Evolutionary conservation across 2,888 invertebrate genomes (phyloP).

Genomic region (Phalangium opilio): DNA sequence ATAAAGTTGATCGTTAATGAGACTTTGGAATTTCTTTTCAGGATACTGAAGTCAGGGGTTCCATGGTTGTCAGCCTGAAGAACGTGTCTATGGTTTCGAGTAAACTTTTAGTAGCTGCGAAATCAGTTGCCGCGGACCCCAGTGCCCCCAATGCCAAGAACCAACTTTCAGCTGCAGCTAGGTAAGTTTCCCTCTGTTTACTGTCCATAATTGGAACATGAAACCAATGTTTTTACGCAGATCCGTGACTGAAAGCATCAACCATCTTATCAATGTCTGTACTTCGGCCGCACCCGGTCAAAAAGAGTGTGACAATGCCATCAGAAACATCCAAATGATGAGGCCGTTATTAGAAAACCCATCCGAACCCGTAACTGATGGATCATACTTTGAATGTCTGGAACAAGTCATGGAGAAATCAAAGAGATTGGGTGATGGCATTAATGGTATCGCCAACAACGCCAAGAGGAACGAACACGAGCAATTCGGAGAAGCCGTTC

Average conservation of each 20-base stretch:
- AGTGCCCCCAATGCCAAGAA: slow-evolving; percentile 79
- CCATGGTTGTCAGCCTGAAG: slow-evolving; percentile 72
- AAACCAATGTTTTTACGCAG: slow-evolving; percentile 29
- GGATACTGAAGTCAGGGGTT: slow-evolving; percentile 55
- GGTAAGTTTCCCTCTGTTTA: slow-evolving; percentile 27
- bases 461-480: slow-evolving; percentile 75
- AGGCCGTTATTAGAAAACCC: slow-evolving; percentile 68
- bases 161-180: slow-evolving; percentile 67
- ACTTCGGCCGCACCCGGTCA: slow-evolving; percentile 86
- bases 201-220: background rate
- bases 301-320: slow-evolving; percentile 90
- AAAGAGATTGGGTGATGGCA: slow-evolving; percentile 49
- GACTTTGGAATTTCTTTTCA: too few relatives aligned
- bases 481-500: slow-evolving; percentile 66
- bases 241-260: slow-evolving; percentile 82
- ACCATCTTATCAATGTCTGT: slow-evolving; percentile 69
- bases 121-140: slow-evolving; percentile 76
- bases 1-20: too few relatives aligned
- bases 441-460: slow-evolving; percentile 85
- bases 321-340: slow-evolving; percentile 75
- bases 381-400: slow-evolving; percentile 82
- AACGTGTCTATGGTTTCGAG: slow-evolving; percentile 75
- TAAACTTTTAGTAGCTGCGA: slow-evolving; percentile 69
- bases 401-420: slow-evolving; percentile 79
- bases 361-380: slow-evolving; percentile 69